These are phyloP conservation scores for Sipha maydis DNA, from an alignment of 2,888 invertebrate genomes.

Conservation along the genomic window DNA sequence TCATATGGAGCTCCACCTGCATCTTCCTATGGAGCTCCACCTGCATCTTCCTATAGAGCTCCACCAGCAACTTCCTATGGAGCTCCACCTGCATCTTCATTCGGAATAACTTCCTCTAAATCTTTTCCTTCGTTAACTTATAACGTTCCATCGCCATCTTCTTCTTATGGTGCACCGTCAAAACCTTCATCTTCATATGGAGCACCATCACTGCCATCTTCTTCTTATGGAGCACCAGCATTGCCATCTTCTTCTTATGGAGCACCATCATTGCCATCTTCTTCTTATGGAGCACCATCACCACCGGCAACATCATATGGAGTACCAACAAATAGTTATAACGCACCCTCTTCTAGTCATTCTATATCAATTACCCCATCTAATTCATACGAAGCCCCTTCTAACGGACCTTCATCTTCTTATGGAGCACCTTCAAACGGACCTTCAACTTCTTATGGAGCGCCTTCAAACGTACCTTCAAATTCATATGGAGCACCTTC, in stretches of 20 bases:
- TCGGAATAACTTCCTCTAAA: slow-evolving; percentile 61
- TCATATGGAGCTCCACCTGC: slow-evolving; percentile 63
- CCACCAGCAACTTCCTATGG: slow-evolving; percentile 29
- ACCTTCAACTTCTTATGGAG: slow-evolving; percentile 35
- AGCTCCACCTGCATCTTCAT: slow-evolving; percentile 54
- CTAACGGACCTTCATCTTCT: slow-evolving; percentile 63
- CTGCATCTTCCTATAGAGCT: slow-evolving; percentile 48
- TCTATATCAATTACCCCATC: slow-evolving; percentile 64
- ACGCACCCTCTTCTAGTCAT: slow-evolving; percentile 62
- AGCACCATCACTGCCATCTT: too few relatives aligned
- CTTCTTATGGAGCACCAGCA: too few relatives aligned
- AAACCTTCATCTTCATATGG: slow-evolving; percentile 66
- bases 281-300: slow-evolving; percentile 58
- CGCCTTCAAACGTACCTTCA: slow-evolving; percentile 27
- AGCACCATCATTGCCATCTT: slow-evolving; percentile 47
- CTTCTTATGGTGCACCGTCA: slow-evolving; percentile 65
- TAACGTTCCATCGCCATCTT: slow-evolving; percentile 63
- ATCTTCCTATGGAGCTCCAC: slow-evolving; percentile 53
- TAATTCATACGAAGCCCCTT: too few relatives aligned
- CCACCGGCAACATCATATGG: slow-evolving; percentile 63
- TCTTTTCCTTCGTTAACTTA: slow-evolving; percentile 51
- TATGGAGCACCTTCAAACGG: slow-evolving; percentile 49
- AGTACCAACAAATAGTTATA: slow-evolving; percentile 63
- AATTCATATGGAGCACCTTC: slow-evolving; percentile 49
- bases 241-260: too few relatives aligned